Conservation (phyloP, 2,888 invertebrate genomes). For the Abrostola tripartita region DNA sequence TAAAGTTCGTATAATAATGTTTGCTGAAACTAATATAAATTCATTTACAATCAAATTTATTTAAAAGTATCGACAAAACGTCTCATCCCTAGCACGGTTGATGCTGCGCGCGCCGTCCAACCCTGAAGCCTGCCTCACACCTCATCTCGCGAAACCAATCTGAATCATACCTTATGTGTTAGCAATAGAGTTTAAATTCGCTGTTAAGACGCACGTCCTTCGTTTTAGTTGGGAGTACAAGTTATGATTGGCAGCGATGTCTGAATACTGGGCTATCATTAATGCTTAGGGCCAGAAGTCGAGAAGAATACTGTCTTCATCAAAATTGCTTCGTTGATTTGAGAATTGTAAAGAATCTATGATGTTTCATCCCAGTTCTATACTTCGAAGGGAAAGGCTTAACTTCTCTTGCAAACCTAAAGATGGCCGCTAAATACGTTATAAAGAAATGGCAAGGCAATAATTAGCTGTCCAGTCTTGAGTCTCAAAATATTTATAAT, state of each 20-base stretch:
- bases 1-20: no score
- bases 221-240: constrained; percentile 60
- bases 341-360: constrained; percentile 13
- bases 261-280: constrained; percentile 31
- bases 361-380: constrained; percentile 17
- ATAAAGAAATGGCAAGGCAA: no score
- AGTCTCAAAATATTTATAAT: no score
- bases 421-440: no score
- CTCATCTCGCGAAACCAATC: constrained; percentile 67
- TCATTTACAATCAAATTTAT: neutral
- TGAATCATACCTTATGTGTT: constrained; percentile 57
- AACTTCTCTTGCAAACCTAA: neutral
- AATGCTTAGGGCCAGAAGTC: constrained; percentile 25
- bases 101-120: constrained; percentile 80
- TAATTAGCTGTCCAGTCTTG: no score
- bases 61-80: constrained; percentile 43
- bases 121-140: constrained; percentile 69
- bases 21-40: neutral
- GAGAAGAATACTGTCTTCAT: constrained; percentile 18
- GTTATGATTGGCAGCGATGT: constrained; percentile 63
- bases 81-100: constrained; percentile 66
- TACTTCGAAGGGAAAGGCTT: neutral
- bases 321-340: constrained; percentile 27
- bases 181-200: constrained; percentile 52
- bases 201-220: constrained; percentile 35